These are phyloP conservation scores for Taxidea taxus DNA, from an alignment of 2,113 vertebrate species.

Conservation along the genomic window DNA sequence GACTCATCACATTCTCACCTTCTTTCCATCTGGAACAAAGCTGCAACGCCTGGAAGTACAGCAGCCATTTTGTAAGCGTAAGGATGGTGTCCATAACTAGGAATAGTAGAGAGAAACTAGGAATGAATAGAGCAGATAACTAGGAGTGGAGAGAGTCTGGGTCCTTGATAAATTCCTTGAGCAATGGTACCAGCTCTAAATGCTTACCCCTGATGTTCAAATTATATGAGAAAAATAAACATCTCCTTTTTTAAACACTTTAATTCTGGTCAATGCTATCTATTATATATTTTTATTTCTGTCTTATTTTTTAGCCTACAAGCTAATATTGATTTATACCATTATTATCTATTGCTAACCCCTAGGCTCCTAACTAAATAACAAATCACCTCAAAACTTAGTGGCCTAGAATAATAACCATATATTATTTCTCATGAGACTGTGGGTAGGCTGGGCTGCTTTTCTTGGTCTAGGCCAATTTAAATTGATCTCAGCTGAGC, in stretches of 20 bases:
- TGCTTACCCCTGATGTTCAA: not conserved
- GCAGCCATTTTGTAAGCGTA: not conserved
- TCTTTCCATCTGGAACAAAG: not conserved
- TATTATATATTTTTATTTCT: slow-evolving; percentile 9
- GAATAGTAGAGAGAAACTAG: not conserved
- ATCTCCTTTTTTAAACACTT: not conserved
- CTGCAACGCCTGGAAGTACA: not conserved
- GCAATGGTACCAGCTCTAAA: not conserved
- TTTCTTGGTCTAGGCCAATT: not conserved
- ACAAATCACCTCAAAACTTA: not conserved
- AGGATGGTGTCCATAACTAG: not conserved
- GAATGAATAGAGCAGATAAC: not conserved
- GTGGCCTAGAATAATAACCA: not conserved
- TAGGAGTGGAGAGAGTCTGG: not conserved
- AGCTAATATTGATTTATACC: not conserved
- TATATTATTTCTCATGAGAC: not conserved
- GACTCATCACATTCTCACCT: not conserved
- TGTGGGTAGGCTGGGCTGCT: not conserved
- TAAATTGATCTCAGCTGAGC: not conserved
- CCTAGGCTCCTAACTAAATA: not conserved
- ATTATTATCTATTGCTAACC: not conserved
- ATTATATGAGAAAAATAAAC: not conserved
- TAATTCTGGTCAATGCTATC: not conserved
- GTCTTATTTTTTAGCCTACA: not conserved
- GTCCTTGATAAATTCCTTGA: slow-evolving; percentile 2